These are phyloP conservation scores for Nomada goodeniana DNA, from an alignment of 2,888 invertebrate species.

Conservation along the genomic window DNA sequence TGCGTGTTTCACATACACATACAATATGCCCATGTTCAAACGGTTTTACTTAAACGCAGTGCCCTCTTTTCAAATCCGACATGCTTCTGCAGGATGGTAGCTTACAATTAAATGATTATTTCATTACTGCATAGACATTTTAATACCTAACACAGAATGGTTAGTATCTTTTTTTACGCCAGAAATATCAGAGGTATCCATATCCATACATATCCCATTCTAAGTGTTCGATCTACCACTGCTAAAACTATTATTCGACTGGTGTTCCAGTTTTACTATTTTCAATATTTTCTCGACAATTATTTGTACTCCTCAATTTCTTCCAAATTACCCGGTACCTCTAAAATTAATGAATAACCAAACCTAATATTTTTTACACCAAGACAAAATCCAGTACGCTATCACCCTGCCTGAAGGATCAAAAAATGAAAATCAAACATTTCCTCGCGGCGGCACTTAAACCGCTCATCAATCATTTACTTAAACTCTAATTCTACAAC, in stretches of 20 bases:
- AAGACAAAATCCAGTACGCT: not conserved
- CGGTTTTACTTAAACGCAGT: not conserved
- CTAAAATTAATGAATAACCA: not conserved
- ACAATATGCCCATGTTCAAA: constrained; percentile 1
- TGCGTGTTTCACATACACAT: not conserved
- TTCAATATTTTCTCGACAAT: too few species aligned
- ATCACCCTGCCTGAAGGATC: not conserved
- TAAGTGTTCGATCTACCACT: too few species aligned
- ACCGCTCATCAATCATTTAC: not conserved
- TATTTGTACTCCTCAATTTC: not conserved
- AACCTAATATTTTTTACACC: not conserved
- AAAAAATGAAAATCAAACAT: too few species aligned
- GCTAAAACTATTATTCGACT: too few species aligned
- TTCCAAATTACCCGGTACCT: not conserved
- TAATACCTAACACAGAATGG: not conserved
- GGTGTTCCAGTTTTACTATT: too few species aligned
- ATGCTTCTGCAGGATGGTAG: not conserved
- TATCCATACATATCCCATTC: too few species aligned
- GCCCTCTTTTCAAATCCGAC: not conserved
- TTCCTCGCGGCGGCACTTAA: not conserved
- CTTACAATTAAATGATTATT: too few species aligned
- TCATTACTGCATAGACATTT: too few species aligned
- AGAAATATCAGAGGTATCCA: not conserved
- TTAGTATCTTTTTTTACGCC: not conserved
- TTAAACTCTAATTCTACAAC: not conserved